Evolutionary conservation across 2,797 vertebrate species (phyloP).

Genomic region (Sebastes vulpes): DNA sequence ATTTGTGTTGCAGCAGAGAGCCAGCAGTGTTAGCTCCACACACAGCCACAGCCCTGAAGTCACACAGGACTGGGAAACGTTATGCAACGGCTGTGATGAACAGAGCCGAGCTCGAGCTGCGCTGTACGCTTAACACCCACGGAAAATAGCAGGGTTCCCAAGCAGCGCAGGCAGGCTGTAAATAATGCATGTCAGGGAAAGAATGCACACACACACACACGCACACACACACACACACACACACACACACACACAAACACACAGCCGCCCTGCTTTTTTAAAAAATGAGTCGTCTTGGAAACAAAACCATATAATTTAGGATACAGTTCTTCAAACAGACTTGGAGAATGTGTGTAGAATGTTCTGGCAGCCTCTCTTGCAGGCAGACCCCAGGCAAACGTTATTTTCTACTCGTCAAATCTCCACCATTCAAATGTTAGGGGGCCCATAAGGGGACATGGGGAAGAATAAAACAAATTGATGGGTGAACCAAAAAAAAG

Average conservation of each 20-base stretch:
- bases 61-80: slow-evolving; percentile 53
- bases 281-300: slow-evolving; percentile 54
- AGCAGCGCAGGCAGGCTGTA: slow-evolving; percentile 61
- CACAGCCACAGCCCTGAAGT: slow-evolving; percentile 18
- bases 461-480: no score
- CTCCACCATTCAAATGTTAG: no score
- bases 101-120: slow-evolving; percentile 27
- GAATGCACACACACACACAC: neutral
- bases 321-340: slow-evolving; percentile 20
- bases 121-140: slow-evolving; percentile 68
- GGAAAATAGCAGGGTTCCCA: slow-evolving; percentile 68
- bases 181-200: slow-evolving; percentile 61
- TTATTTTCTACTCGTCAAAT: no score
- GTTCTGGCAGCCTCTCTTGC: slow-evolving; percentile 13
- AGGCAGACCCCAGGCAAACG: neutral
- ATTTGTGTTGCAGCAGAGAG: slow-evolving; percentile 29
- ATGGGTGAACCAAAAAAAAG: no score
- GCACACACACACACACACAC: neutral
- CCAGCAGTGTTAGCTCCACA: slow-evolving; percentile 22
- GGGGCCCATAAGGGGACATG: no score
- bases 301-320: slow-evolving; percentile 62
- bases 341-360: slow-evolving; percentile 1
- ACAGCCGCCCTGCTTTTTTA: neutral
- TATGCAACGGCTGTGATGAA: slow-evolving; percentile 57
- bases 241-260: neutral